phyloP scores from a whole-genome alignment of 2,797 vertebrate species.

The Clarias fuscus region DNA sequence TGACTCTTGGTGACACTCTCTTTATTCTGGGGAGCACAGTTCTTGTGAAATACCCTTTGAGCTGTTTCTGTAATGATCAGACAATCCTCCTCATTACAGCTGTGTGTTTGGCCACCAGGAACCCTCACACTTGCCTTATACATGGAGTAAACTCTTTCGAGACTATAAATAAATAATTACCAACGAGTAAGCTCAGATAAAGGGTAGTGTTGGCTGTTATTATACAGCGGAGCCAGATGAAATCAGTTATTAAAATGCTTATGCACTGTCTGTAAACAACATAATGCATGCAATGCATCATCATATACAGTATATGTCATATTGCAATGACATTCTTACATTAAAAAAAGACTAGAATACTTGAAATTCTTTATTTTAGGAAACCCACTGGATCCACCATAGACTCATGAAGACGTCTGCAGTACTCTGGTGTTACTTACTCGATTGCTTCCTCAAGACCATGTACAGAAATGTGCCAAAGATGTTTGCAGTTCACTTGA shows the following conservation, averaged over 20 bases:
- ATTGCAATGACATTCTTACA: too few relatives aligned
- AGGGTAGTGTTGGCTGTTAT: constrained; percentile 25
- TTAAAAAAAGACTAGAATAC: not conserved
- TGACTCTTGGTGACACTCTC: constrained; percentile 17
- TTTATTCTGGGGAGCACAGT: not conserved
- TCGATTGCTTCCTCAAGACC: too few relatives aligned
- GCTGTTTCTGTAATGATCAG: constrained; percentile 27
- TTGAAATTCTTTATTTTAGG: too few relatives aligned
- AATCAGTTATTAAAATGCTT: constrained; percentile 25
- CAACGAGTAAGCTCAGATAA: not conserved
- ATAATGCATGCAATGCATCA: not conserved
- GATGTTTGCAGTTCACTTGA: too few relatives aligned
- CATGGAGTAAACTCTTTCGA: not conserved
- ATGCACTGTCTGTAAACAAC: not conserved
- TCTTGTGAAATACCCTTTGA: constrained; percentile 31
- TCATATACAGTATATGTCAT: not conserved
- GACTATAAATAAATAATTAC: constrained; percentile 44
- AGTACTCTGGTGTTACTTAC: too few relatives aligned
- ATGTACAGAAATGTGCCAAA: too few relatives aligned
- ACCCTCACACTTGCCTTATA: constrained; percentile 21
- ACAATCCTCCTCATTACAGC: constrained; percentile 31
- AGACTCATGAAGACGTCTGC: too few relatives aligned
- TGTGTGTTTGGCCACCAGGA: constrained; percentile 29
- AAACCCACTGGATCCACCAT: too few relatives aligned
- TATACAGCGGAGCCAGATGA: constrained; percentile 38